phyloP scores from a whole-genome alignment of 2,113 vertebrate genomes.

The Hemiprocne comata region DNA sequence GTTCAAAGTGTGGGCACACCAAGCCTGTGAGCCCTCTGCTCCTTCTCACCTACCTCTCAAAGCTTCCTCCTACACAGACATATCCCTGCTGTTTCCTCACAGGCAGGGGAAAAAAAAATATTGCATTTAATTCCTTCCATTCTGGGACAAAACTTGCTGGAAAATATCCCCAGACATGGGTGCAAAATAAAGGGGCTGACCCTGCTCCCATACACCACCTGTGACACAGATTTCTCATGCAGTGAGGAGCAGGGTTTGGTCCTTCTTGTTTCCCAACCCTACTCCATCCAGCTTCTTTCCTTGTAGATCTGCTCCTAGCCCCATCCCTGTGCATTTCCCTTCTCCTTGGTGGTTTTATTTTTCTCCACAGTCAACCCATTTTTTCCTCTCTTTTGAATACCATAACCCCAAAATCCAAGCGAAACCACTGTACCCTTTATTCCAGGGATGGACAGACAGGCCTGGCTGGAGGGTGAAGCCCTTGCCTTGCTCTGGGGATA shows the following conservation, averaged over 20 bases:
- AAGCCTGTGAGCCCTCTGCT: neutral
- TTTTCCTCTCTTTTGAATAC: neutral
- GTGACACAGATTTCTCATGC: neutral
- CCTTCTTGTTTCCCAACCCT: neutral
- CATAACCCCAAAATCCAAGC: neutral
- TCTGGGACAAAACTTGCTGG: neutral
- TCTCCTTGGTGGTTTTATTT: neutral
- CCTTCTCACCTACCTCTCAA: neutral
- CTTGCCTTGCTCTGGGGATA: neutral
- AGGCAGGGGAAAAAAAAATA: neutral
- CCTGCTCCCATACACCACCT: neutral
- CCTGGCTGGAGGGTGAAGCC: neutral
- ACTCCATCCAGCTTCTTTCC: neutral
- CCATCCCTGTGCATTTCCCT: neutral
- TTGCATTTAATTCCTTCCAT: neutral
- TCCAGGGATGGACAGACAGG: neutral
- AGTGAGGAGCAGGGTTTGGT: neutral
- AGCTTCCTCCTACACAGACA: slow-evolving; percentile 21
- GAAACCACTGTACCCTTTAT: neutral
- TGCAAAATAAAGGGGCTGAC: neutral
- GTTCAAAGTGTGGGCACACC: neutral
- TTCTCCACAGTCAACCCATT: neutral
- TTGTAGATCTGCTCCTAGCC: neutral
- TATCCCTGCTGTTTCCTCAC: neutral
- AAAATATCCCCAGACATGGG: neutral